Base-by-base conservation (phyloP, 2,113 vertebrate species). In the Nothoprocta perdicaria region DNA sequence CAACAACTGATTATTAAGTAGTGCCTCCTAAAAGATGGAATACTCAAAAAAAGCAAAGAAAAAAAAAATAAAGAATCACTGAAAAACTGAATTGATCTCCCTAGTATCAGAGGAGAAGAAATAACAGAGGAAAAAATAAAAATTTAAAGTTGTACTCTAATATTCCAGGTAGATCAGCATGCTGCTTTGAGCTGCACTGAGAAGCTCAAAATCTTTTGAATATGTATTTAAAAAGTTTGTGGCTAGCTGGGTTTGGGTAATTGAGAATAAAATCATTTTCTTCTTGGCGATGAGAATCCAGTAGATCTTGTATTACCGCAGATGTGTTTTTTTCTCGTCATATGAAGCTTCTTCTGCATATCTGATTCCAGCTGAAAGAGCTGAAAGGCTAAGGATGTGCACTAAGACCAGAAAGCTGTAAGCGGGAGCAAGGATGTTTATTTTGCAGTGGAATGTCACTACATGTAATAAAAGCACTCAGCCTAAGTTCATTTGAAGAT, bases 401-500 rank as follows among this genome's bases (percentile, higher is more conserved):
- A 65, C 14, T 10, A 48, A 80, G 46, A 84, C 65, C 85, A 65
- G 76, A 91, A 84, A 84, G 57, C 29, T 68, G 58, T 83, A 57
- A 57, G 73, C 77, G 78, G 24, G 52, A 95, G 46, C 80, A 93
- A 75, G 22, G 48, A 43, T 75, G 22, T 55, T 84, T 86, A 65
- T 68, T 92, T 84, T 78, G 29, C 77, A 86, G 66, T 75, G 53
- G 31, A 78, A 83, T 57, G n/a, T 24, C 52, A 52, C 46, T 72
- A 8, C 38, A 52, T 72, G 61, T 86, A 93, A 79, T 75, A 72
- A 83, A 84, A 75, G 33, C 90, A 53, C 66, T 94, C 33, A 57
- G 26, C 48, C 48, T 73, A 75, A 38, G 58, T 81, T 94, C 66
- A 69, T 84, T 76, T 4, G 0, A 84, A 75, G 31, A 65, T 91